Base-by-base conservation (phyloP, 2,113 vertebrate species). In the Phyllopteryx taeniolatus region DNA sequence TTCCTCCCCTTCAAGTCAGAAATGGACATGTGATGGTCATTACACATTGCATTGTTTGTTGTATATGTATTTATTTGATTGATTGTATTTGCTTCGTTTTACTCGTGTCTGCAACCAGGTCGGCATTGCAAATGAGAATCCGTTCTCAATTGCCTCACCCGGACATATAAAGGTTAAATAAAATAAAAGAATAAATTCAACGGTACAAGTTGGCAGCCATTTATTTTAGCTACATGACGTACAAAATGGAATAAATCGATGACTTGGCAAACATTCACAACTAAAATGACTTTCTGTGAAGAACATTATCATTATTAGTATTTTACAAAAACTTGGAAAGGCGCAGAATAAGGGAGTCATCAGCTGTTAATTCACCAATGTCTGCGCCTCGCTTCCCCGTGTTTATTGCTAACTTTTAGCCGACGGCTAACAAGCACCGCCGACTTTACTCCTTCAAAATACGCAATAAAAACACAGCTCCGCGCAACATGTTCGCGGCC, bases 371-470 rank as follows among this genome's bases (percentile, higher is more conserved):
- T 64, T 43, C 39, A 43, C n/a, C 4, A 44, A 43, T 20, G 20
- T 19, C 15, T 13, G n/a, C n/a, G 19, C 62, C 1, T 44, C 39
- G 11, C 61, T 10, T 42, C 17, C 35, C 19, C 77, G 54, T 64
- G 67, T 54, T 44, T 27, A 75, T 39, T 78, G 84, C 84, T 86
- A 89, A 79, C 67, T 66, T 35, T 71, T 83, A 78, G 77, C 75
- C 46, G 0, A 8, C 0, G 35, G 62, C 71, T 64, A 15, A n/a
- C 43, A 63, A 46, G 43, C 17, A 5, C 3, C 11, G 10, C 12
- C 11, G 46, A 63, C 9, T 11, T 5, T 11, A 47, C 44, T 47
- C 22, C 17, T 46, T 47, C 11, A 47, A 66, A 31, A 47, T 14
- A 8, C 11, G n/a, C 12, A 27, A 10, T 22, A 6, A 8, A 43